Conservation (phyloP, 2,888 invertebrate species). For the Oligia fasciuncula region DNA sequence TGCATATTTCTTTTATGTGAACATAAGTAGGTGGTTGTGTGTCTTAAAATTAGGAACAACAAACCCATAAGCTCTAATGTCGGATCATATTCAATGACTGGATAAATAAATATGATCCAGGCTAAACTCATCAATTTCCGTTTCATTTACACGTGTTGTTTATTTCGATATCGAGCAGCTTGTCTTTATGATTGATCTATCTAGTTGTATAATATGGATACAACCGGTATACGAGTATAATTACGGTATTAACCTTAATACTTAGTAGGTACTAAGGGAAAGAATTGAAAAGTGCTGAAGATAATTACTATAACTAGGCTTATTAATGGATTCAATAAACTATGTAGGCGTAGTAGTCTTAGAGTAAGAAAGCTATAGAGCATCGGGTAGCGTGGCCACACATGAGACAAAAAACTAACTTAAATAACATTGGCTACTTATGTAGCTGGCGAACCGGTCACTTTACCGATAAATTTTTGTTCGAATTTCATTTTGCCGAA, state of each 20-base stretch:
- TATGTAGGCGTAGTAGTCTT: too few relatives aligned
- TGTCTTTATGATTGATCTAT: constrained; percentile 45
- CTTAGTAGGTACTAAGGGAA: neutral
- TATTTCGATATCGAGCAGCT: constrained; percentile 38
- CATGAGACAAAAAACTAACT: too few relatives aligned
- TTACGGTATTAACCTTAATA: constrained; percentile 10
- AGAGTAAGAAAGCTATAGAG: too few relatives aligned
- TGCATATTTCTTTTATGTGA: neutral
- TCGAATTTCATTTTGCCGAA: too few relatives aligned
- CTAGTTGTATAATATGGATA: neutral
- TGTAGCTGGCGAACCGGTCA: too few relatives aligned
- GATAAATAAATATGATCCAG: constrained; percentile 39
- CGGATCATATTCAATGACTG: constrained; percentile 40
- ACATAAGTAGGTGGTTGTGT: neutral
- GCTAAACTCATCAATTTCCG: constrained; percentile 45
- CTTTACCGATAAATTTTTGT: too few relatives aligned
- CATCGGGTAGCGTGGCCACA: too few relatives aligned
- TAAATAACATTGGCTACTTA: too few relatives aligned
- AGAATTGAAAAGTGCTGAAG: neutral
- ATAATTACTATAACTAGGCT: neutral
- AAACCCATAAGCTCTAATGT: constrained; percentile 34
- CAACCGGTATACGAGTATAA: neutral
- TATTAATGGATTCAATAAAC: neutral
- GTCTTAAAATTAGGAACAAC: constrained; percentile 13
- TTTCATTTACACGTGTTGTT: constrained; percentile 18